Percentiles rank a stretch among this genome's conserved stretches.
Conservation (phyloP, 2,113 vertebrate species). For the Stercorarius parasiticus region DNA sequence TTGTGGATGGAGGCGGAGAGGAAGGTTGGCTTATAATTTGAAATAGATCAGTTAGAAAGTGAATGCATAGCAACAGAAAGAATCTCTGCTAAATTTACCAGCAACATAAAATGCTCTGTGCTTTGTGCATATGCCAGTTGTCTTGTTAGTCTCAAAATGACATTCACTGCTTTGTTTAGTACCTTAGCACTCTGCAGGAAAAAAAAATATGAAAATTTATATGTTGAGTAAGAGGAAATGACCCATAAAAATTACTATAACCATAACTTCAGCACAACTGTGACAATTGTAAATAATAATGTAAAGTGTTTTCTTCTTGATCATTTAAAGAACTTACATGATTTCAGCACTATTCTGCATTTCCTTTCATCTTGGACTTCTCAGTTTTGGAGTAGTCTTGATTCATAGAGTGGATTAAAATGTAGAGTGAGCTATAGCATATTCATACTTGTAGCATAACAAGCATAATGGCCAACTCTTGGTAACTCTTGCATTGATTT, state of each 20-base stretch:
- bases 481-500: not conserved
- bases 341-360: not conserved
- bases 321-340: not conserved
- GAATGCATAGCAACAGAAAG: not conserved
- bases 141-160: not conserved
- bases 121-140: not conserved
- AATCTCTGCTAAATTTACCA: not conserved
- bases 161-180: not conserved
- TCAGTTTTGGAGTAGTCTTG: not conserved
- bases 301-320: not conserved
- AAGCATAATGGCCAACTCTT: not conserved
- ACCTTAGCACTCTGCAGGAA: not conserved
- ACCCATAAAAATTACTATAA: not conserved
- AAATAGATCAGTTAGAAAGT: not conserved
- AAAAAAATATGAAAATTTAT: not conserved
- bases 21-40: not conserved
- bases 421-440: not conserved
- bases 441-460: not conserved
- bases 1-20: not conserved
- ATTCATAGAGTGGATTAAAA: not conserved
- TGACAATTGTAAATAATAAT: not conserved
- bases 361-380: not conserved
- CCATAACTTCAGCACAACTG: not conserved
- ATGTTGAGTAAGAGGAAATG: not conserved
- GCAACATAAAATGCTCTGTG: not conserved